These are phyloP conservation scores for Drosophila takahashii DNA, from an alignment of 1,140 invertebrate genomes.

Conservation along the genomic window DNA sequence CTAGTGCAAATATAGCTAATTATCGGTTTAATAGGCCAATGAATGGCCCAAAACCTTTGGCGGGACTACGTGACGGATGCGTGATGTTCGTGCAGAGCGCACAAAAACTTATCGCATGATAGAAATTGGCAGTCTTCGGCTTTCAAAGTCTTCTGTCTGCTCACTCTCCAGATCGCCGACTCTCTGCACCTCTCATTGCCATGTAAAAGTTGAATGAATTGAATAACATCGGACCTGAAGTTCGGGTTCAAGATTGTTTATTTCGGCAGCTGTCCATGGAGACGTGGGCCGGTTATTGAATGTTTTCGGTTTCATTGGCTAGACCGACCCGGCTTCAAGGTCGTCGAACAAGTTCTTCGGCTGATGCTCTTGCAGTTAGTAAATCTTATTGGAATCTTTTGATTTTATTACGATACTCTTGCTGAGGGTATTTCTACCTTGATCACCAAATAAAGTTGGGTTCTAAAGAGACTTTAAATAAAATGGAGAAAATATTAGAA, in stretches of 20 bases:
- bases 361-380: conserved; percentile 39
- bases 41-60: conserved; percentile 28
- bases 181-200: conserved; percentile 41
- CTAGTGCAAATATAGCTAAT: conserved; percentile 53
- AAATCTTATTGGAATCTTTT: conserved; percentile 29
- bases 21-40: conserved; percentile 47
- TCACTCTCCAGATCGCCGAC: conserved; percentile 4
- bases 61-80: conserved; percentile 58
- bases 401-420: conserved; percentile 21
- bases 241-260: conserved; percentile 73
- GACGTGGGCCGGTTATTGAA: conserved; percentile 59
- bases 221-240: conserved; percentile 58
- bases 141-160: conserved; percentile 3
- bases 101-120: conserved; percentile 56
- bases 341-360: conserved; percentile 73
- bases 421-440: background rate
- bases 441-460: background rate
- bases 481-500: too few relatives aligned
- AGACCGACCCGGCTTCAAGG: conserved; percentile 60
- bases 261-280: conserved; percentile 58
- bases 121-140: conserved; percentile 22
- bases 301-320: conserved; percentile 75
- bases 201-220: conserved; percentile 81
- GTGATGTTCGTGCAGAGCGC: conserved; percentile 27
- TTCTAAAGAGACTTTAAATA: too few relatives aligned